A percentile compares a stretch with the other conserved stretches of the same genome.
Evolutionary conservation across 2,113 vertebrate genomes (phyloP).

Genomic region (Xyliphius kryptos): DNA sequence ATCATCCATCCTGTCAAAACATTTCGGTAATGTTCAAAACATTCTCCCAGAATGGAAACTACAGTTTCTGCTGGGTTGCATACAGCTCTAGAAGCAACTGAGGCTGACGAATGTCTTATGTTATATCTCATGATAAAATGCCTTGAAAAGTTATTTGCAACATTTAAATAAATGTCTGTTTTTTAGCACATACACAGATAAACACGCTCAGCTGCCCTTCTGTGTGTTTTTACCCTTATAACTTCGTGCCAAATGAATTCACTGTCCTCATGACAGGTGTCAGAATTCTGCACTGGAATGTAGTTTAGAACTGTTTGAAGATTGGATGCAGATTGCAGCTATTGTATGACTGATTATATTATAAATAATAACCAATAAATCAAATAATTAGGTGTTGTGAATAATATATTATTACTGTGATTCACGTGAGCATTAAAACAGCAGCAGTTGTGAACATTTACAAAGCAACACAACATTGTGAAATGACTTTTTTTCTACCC

Average conservation of each 20-base stretch:
- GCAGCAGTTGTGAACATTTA: conserved; percentile 33
- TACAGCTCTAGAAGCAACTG: conserved; percentile 12
- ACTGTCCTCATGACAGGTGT: not conserved
- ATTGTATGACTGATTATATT: conserved; percentile 5
- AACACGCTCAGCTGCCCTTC: conserved; percentile 11
- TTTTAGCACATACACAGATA: not conserved
- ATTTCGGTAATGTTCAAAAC: conserved; percentile 5
- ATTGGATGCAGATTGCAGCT: conserved; percentile 1
- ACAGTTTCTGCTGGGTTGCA: conserved; percentile 23
- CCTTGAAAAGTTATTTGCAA: conserved; percentile 8
- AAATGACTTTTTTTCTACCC: conserved; percentile 13
- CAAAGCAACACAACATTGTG: conserved; percentile 30
- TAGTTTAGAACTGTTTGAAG: conserved; percentile 8
- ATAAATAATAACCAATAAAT: not conserved
- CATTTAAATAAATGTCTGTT: not conserved
- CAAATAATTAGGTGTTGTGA: not conserved
- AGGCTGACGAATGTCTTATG: conserved; percentile 7
- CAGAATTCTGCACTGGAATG: conserved; percentile 21
- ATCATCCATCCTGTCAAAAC: conserved; percentile 9
- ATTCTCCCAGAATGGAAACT: conserved; percentile 22
- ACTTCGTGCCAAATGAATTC: conserved; percentile 2
- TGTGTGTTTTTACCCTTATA: conserved; percentile 4
- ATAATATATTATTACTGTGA: conserved; percentile 29
- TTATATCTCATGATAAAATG: not conserved
- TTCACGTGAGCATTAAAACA: conserved; percentile 22